Percentiles rank a stretch among this genome's conserved stretches.
Conservation (phyloP, 2,888 invertebrate species). For the Melinopterus prodromus region DNA sequence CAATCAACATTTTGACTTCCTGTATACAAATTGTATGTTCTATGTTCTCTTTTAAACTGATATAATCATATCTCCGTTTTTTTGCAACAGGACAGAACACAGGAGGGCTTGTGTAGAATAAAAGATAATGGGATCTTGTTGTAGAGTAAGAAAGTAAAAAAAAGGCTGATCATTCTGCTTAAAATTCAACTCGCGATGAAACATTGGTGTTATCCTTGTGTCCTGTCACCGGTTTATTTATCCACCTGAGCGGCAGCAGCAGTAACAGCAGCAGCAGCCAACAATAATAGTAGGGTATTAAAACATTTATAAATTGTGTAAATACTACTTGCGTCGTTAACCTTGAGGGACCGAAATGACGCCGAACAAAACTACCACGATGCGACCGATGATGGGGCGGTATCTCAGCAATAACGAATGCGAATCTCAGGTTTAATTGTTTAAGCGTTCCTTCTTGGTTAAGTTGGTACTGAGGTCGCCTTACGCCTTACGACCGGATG, state of each 20-base stretch:
- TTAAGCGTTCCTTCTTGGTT: background rate
- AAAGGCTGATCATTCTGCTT: background rate
- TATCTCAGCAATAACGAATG: background rate
- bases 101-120: no score
- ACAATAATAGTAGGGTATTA: conserved; percentile 4
- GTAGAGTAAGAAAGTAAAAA: background rate
- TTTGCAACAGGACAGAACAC: no score
- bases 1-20: no score
- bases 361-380: background rate
- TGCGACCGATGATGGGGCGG: background rate
- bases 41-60: no score
- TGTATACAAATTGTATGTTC: no score
- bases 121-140: background rate
- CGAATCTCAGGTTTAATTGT: background rate
- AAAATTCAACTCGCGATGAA: background rate
- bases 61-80: no score
- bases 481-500: background rate
- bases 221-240: conserved; percentile 4
- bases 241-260: background rate
- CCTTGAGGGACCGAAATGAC: background rate
- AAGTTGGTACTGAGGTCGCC: background rate
- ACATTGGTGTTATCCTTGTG: conserved; percentile 4
- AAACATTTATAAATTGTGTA: conserved; percentile 4
- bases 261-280: background rate
- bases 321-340: background rate